Evolutionary conservation across 2,113 vertebrate species (phyloP).

Genomic region (Psammodynastes pulverulentus): DNA sequence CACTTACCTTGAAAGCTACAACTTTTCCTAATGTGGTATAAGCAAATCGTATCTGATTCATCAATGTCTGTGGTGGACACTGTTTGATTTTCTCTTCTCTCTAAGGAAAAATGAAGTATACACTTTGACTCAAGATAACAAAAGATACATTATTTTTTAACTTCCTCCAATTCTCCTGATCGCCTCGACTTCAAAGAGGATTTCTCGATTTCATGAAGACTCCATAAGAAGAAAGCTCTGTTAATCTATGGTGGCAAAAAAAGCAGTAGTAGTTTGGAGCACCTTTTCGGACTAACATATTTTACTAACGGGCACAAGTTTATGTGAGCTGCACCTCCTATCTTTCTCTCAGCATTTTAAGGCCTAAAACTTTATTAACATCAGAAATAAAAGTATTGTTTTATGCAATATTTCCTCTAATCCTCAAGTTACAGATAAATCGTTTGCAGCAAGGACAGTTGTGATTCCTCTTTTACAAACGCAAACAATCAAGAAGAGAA

Average conservation of each 20-base stretch:
- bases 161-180: background rate
- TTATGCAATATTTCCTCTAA: background rate
- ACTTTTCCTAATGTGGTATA: slow-evolving; percentile 75
- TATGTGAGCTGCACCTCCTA: background rate
- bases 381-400: background rate
- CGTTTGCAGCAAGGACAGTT: background rate
- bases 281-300: background rate
- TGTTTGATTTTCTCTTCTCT: slow-evolving; percentile 44
- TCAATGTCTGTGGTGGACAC: slow-evolving; percentile 49
- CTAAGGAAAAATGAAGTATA: slow-evolving; percentile 46
- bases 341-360: background rate
- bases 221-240: background rate
- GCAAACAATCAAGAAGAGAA: background rate
- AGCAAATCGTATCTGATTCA: slow-evolving; percentile 82
- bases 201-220: background rate
- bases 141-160: background rate
- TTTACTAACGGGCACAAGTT: background rate
- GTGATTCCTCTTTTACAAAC: background rate
- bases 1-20: slow-evolving; percentile 86
- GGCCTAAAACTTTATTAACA: background rate
- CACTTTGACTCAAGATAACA: background rate
- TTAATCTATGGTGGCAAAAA: background rate
- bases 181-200: background rate
- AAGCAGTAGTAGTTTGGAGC: background rate
- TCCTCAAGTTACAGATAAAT: background rate